Base-by-base conservation (phyloP, 2,113 vertebrate species). In the Oncorhynchus nerka region DNA sequence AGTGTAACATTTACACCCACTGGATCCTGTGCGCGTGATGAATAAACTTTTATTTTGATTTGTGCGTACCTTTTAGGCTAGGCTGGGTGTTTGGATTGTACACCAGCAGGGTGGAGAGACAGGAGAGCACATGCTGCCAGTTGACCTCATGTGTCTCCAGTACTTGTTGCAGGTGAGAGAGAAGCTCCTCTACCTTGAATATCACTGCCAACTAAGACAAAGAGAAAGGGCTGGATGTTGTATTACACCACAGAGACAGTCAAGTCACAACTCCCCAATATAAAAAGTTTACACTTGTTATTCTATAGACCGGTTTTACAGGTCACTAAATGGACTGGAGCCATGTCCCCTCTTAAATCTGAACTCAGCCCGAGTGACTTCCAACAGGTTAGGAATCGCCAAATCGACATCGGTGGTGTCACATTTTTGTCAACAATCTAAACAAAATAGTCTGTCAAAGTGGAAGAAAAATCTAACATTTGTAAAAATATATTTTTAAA, bases 91-190 rank as follows among this genome's bases (percentile, higher is more conserved):
- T 81, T 0, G 91, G 82, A 67, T 94, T 88, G 69, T 94, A 97
- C 67, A 97, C 83, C 4, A 95, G 88, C 86, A 98, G 77, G 0
- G 94, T 92, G 62, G 97, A 97, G 24, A 97, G 80, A 1, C 95
- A 97, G 83, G 94, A 93, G 2, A 99, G 94, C 9, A 99, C 93
- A 0, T 95, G 94, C 75, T 92, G 92, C 98, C 98, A 99, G 88
- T 97, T 97, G 6, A 99, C 96, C 79, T 98, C 98, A 0, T 91
- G 94, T 0, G 91, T 94, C 80, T 97, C 96, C 81, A 99, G 81
- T 49, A 98, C 92, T 3, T 94, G 93, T 87, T 94, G 95, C 85
- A 98, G 86, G 75, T 91, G 94, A 75, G 13, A 12, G 8, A 95
- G 73, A 1, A 94, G 88, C 71, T 95, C 94, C 86, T 95, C 82